Evolutionary conservation across 2,113 vertebrate genomes (phyloP).

Genomic region (Lanius ludovicianus): DNA sequence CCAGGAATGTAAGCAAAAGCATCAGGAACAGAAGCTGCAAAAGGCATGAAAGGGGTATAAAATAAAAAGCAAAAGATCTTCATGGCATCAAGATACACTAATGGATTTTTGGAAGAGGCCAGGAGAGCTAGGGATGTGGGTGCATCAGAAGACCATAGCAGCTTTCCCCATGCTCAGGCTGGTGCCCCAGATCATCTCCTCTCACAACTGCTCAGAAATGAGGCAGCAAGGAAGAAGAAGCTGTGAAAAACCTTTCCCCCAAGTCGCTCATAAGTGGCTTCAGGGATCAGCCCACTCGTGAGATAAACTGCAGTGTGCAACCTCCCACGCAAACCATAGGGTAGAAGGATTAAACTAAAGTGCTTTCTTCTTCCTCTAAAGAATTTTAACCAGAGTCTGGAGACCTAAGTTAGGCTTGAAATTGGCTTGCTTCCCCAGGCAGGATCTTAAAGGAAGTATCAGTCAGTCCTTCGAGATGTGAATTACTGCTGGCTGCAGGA

Average conservation of each 20-base stretch:
- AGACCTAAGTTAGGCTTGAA: not conserved
- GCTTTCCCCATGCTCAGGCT: not conserved
- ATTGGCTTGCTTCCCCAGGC: not conserved
- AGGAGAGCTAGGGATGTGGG: accelerated
- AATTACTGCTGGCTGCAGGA: not conserved
- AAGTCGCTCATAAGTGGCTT: accelerated
- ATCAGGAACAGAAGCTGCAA: no score
- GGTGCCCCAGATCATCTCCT: not conserved
- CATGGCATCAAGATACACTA: not conserved
- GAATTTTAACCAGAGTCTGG: not conserved
- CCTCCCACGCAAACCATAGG: not conserved
- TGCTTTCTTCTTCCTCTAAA: not conserved
- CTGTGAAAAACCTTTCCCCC: not conserved
- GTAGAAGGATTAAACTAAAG: not conserved
- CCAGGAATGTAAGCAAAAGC: no score
- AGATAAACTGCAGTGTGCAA: not conserved
- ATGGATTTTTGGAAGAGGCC: not conserved
- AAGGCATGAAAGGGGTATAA: no score
- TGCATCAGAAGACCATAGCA: not conserved
- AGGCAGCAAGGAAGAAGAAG: not conserved
- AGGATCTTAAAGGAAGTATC: not conserved
- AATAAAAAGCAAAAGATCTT: no score
- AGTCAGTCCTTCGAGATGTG: not conserved
- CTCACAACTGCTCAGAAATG: accelerated
- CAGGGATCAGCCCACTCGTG: accelerated